Conservation (phyloP, 2,888 invertebrate species). For the Cantharis lateralis region DNA sequence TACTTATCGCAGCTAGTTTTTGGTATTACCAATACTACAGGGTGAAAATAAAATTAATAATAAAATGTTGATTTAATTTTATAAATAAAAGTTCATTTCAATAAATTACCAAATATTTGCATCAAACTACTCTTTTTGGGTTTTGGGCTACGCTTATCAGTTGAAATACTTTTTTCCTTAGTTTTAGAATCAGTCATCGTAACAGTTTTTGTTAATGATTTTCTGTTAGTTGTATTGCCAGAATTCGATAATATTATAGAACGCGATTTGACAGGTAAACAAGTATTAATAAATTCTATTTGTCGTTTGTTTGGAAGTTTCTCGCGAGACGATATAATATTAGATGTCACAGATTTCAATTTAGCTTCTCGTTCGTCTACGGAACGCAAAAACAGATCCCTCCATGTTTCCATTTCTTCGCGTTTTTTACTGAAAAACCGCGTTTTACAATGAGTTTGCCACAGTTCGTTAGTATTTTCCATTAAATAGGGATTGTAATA, state of each 20-base stretch:
- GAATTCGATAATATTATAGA: background rate
- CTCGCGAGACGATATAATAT: constrained; percentile 78
- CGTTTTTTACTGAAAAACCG: constrained; percentile 75
- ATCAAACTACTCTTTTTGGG: constrained; percentile 87
- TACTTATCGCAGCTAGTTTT: background rate
- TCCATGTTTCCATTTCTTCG: constrained; percentile 86
- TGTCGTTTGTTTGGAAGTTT: constrained; percentile 81
- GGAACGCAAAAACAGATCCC: constrained; percentile 88
- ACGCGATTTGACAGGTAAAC: constrained; percentile 84
- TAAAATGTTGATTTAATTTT: too few relatives aligned
- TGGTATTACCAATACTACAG: too few relatives aligned
- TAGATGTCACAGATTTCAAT: constrained; percentile 78
- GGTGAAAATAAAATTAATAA: too few relatives aligned
- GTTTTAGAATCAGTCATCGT: background rate
- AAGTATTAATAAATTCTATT: constrained; percentile 89
- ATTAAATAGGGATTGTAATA: constrained; percentile 89
- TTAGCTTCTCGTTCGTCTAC: constrained; percentile 84
- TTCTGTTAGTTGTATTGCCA: background rate
- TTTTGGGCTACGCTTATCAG: constrained; percentile 70
- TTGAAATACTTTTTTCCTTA: constrained; percentile 76
- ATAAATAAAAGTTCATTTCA: too few relatives aligned
- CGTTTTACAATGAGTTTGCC: constrained; percentile 82
- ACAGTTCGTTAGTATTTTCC: constrained; percentile 87
- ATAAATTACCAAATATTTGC: constrained; percentile 65
- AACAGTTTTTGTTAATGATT: background rate